phyloP scores from a whole-genome alignment of 2,888 invertebrate species.

The Odontocerum albicorne region DNA sequence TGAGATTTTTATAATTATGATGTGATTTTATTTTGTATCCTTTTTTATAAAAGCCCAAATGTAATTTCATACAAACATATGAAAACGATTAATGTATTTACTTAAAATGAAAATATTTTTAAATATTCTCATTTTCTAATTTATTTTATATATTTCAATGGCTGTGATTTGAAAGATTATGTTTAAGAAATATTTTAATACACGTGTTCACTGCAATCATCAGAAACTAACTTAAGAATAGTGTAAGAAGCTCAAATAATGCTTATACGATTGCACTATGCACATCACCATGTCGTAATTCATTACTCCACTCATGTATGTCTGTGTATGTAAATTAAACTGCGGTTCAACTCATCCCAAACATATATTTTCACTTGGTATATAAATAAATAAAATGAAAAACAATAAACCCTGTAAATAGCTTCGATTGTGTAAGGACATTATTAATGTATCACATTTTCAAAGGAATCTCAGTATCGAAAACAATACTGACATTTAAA shows the following conservation, averaged over 20 bases:
- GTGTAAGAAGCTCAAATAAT: conserved; percentile 20
- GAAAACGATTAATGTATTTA: no score
- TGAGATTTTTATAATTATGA: no score
- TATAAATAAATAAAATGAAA: conserved; percentile 1
- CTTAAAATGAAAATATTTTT: no score
- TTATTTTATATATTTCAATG: not conserved
- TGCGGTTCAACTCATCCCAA: conserved; percentile 7
- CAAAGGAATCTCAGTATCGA: conserved; percentile 8
- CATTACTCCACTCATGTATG: conserved; percentile 8
- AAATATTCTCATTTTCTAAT: no score
- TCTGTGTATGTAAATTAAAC: no score
- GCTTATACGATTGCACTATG: conserved; percentile 6
- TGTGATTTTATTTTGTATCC: no score
- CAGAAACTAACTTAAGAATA: conserved; percentile 32
- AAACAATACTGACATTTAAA: conserved; percentile 8
- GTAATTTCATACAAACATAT: no score
- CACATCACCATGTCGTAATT: conserved; percentile 8
- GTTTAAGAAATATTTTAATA: no score
- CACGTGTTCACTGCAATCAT: conserved; percentile 39
- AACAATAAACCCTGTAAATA: conserved; percentile 24
- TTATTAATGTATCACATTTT: conserved; percentile 4
- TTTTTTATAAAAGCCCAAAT: no score
- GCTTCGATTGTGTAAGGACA: conserved; percentile 8
- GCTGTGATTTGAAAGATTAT: not conserved
- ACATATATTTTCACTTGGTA: not conserved